Conservation (phyloP, 2,888 invertebrate genomes). For the Papilio elwesi region DNA sequence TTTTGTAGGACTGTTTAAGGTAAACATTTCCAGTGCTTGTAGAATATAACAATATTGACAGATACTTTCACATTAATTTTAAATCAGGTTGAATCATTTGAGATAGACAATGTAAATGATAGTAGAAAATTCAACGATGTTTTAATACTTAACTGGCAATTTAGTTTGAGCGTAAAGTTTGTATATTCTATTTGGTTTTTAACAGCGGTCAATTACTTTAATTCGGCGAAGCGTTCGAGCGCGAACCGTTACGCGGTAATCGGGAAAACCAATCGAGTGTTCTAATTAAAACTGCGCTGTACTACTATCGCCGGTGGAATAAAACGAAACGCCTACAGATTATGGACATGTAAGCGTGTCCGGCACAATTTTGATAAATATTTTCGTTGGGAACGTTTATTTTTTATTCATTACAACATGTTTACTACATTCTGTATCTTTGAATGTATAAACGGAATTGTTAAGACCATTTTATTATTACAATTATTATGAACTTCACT, state of each 20-base stretch:
- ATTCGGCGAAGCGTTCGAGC: constrained; percentile 31
- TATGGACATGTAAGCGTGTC: neutral
- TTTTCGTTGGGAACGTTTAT: neutral
- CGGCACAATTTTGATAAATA: neutral
- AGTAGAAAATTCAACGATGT: neutral
- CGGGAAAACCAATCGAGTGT: constrained; percentile 38
- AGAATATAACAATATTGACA: too few species aligned
- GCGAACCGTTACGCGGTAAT: constrained; percentile 34
- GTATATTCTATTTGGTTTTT: constrained; percentile 32
- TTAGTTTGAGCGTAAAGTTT: constrained; percentile 1
- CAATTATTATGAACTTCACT: too few species aligned
- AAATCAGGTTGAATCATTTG: too few species aligned
- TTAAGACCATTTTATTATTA: too few species aligned
- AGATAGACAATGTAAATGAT: too few species aligned
- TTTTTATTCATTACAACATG: too few species aligned
- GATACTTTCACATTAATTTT: too few species aligned
- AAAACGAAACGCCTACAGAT: constrained; percentile 20
- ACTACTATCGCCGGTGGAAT: constrained; percentile 30
- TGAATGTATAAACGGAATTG: too few species aligned
- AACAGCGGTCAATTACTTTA: constrained; percentile 39
- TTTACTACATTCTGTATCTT: too few species aligned
- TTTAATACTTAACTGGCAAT: constrained; percentile 14
- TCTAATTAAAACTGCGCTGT: constrained; percentile 37
- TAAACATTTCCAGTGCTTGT: too few species aligned
- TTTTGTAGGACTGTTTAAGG: too few species aligned